Evolutionary conservation across 2,888 invertebrate species (phyloP).

Genomic region (Sipha maydis): DNA sequence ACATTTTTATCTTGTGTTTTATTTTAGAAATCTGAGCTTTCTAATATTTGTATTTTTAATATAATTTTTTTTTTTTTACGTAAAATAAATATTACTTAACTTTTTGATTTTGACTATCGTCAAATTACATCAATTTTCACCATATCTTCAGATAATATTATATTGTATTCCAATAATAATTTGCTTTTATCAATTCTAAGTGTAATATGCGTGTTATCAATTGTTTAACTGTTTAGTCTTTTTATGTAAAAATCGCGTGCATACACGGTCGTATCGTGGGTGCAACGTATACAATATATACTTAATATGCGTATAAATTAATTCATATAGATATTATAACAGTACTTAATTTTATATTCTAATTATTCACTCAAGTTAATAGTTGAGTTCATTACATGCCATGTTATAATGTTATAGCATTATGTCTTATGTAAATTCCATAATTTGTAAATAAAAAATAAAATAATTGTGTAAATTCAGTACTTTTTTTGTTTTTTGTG

Average conservation of each 20-base stretch:
- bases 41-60: no score
- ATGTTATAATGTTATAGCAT: slow-evolving; percentile 44
- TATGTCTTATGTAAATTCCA: slow-evolving; percentile 41
- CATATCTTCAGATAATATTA: background rate
- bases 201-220: background rate
- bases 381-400: slow-evolving; percentile 44
- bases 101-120: background rate
- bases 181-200: background rate
- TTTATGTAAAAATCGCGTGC: background rate
- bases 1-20: no score
- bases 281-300: background rate
- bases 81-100: background rate
- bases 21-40: no score
- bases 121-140: background rate
- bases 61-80: no score
- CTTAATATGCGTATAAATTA: background rate
- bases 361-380: slow-evolving; percentile 15
- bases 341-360: slow-evolving; percentile 10
- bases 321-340: background rate
- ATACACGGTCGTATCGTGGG: background rate
- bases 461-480: slow-evolving; percentile 16
- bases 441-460: slow-evolving; percentile 51
- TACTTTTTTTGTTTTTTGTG: no score
- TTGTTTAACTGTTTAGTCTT: background rate
- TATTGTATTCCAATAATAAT: background rate